These are phyloP conservation scores for Vulpes ferrilata DNA, from an alignment of 2,113 vertebrate species.

Conservation along the genomic window DNA sequence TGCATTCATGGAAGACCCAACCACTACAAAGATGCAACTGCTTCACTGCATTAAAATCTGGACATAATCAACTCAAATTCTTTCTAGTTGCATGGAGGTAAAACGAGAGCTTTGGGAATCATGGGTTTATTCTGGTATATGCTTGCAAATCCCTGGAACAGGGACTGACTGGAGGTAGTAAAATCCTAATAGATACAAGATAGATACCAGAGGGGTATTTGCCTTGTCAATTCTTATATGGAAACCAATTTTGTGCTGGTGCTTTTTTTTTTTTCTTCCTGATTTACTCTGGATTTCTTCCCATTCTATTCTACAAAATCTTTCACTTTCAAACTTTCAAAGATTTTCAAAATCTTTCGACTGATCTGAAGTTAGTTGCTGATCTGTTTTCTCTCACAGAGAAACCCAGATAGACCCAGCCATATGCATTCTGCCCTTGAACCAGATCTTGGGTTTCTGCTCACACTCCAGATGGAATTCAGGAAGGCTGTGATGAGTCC, in stretches of 20 bases:
- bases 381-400: background rate
- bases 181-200: background rate
- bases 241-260: background rate
- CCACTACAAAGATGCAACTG: background rate
- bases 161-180: background rate
- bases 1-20: background rate
- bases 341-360: background rate
- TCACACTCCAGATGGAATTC: background rate
- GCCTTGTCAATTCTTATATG: background rate
- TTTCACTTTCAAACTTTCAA: background rate
- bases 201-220: background rate
- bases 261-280: background rate
- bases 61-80: background rate
- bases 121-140: background rate
- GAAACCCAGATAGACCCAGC: background rate
- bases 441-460: background rate
- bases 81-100: background rate
- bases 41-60: background rate
- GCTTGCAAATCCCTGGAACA: background rate
- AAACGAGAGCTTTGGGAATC: background rate
- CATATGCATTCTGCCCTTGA: background rate
- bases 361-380: background rate
- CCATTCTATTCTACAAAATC: background rate
- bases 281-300: background rate
- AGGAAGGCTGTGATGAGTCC: rapidly evolving